Evolutionary conservation across 1,140 invertebrate genomes (phyloP).

Genomic region (Neodiprion pinetum): DNA sequence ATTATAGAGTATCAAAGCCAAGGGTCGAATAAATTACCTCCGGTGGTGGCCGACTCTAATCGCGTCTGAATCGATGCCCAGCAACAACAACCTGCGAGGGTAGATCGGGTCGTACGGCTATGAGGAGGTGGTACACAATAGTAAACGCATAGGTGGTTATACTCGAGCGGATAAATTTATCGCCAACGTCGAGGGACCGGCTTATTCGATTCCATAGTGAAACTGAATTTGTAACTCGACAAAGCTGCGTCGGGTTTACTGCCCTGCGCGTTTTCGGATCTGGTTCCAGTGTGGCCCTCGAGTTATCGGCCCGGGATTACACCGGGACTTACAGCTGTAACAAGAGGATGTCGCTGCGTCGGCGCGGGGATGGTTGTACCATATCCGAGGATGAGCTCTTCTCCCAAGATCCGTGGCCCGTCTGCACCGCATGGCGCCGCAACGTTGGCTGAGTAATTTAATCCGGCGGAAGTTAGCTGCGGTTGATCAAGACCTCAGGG

Average conservation of each 20-base stretch:
- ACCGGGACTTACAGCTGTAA: not conserved
- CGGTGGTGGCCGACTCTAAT: no score
- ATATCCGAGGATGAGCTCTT: no score
- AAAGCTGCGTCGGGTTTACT: not conserved
- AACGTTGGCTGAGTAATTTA: not conserved
- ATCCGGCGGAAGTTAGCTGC: not conserved
- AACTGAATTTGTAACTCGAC: not conserved
- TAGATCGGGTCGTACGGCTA: no score
- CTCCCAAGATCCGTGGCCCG: no score
- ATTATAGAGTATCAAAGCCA: no score
- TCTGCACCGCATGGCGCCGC: no score
- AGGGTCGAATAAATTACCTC: no score
- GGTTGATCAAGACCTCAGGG: not conserved
- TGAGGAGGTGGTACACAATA: not conserved
- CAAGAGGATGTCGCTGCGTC: no score
- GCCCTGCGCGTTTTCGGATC: not conserved
- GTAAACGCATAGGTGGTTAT: not conserved
- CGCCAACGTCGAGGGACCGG: not conserved
- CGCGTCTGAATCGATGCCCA: no score
- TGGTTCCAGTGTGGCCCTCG: no score
- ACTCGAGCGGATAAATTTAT: not conserved
- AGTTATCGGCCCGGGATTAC: not conserved
- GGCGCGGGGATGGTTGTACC: no score
- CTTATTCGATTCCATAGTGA: not conserved
- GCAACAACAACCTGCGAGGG: no score